Base-by-base conservation (phyloP, 1,140 invertebrate species). In the Cecropterus lyciades region DNA sequence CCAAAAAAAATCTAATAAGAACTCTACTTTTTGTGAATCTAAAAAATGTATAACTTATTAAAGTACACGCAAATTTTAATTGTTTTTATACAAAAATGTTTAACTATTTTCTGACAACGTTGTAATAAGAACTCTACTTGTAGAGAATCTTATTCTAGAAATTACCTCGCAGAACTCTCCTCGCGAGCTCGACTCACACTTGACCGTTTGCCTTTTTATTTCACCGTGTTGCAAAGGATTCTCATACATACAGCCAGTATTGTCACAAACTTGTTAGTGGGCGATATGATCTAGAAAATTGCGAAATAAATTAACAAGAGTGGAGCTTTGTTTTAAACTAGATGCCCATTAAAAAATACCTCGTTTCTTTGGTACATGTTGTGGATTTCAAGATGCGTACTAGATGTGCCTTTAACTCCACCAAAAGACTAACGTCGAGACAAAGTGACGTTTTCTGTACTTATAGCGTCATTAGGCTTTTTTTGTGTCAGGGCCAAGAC, bases 251-350 rank as follows among this genome's bases (percentile, higher is more conserved):
- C 57, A 60, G 57, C 57, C 45, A 48, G 57, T 20, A 48, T 59
- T 46, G 56, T 60, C 56, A 60, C 55, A 59, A 59, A 59, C 56
- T 60, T 60, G 56, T 60, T 33, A 46, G 56, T 13, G 15, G 11
- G 14, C 33, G 51, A 60, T 60, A 60, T 60, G 43, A 60, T 60
- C 56, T 60, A 11, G 24, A 52, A 60, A 60, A 60, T 60, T 60
- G 56, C 27, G 15, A 60, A 60, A 60, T 60, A 60, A 60, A 60
- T 59, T 59, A 59, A 60, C 56, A 60, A 60, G 43, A n/a, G 10
- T n/a, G 13, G 2, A 20, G 43, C 42, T 43, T 60, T 59, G 46
- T 24, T 60, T 60, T 48, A 17, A 60, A 60, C 27, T n/a, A 9
- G 43, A 27, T 13, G 15, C 14, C 45, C 45, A 48, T 60, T 60